Percentiles rank a stretch among this genome's conserved stretches.
Evolutionary conservation across 1,140 invertebrate genomes (phyloP).

Genomic region (Drosophila ambigua): DNA sequence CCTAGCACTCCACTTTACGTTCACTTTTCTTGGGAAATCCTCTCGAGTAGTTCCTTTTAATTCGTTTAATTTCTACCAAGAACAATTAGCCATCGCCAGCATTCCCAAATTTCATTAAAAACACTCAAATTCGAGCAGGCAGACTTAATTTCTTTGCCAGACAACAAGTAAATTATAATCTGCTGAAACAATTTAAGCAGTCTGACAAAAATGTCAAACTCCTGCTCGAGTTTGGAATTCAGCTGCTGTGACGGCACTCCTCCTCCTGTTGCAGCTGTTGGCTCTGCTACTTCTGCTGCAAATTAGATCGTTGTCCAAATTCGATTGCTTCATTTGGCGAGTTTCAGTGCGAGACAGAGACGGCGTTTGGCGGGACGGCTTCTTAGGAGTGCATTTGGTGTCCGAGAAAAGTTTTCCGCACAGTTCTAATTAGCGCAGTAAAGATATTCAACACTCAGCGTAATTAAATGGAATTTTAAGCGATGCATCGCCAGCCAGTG

Average conservation of each 20-base stretch:
- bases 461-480: conserved; percentile 82
- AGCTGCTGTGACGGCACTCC: too few relatives aligned
- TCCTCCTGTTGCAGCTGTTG: conserved; percentile 5
- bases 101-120: conserved; percentile 26
- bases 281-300: conserved; percentile 20
- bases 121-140: conserved; percentile 4
- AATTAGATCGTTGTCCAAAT: conserved; percentile 67
- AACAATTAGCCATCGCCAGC: conserved; percentile 21
- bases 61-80: background rate
- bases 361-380: background rate
- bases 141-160: conserved; percentile 15
- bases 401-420: conserved; percentile 61
- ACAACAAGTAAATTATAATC: conserved; percentile 46
- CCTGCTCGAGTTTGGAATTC: conserved; percentile 3
- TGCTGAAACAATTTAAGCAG: conserved; percentile 45
- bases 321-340: conserved; percentile 64
- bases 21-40: too few relatives aligned
- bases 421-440: conserved; percentile 72
- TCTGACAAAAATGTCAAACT: conserved; percentile 34
- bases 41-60: background rate
- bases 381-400: conserved; percentile 49
- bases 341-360: background rate
- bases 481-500: conserved; percentile 51
- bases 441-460: conserved; percentile 78
- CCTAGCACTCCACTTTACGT: too few relatives aligned